Base-by-base conservation (phyloP, 2,888 invertebrate species). In the Pollenia labialis region DNA sequence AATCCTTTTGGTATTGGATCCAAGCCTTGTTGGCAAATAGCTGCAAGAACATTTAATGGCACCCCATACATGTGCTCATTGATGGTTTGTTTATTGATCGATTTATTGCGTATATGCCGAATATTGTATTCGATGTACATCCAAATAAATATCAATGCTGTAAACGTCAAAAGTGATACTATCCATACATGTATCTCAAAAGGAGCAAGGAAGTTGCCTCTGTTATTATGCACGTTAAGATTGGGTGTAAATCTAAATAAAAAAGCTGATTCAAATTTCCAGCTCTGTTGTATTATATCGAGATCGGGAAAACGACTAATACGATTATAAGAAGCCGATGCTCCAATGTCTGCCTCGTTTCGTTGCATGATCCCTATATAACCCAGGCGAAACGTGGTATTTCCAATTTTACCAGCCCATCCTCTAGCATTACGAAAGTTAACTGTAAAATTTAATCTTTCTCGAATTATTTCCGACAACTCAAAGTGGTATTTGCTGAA, bases 331-430 rank as follows among this genome's bases (percentile, higher is more conserved):
- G 89, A 89, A 14, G 92, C 92, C 3, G 93, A 90, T 4, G 92
- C 92, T 1, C 91, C 92, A 87, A 93, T 90, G 84, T 93, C 93
- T 2, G 91, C 93, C 84, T 93, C 93, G 82, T 92, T 92, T 10
- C 93, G 90, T 85, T 87, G 89, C 23, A 93, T 75, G 40, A 92
- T 90, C 1, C 93, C 93, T 18, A 93, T 75, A 10, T 92, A 85
- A 0, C 93, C 93, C 18, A 93, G 85, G 0, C 93, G 92, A 88
- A 90, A 93, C 18, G 90, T 90, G 7, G 91, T 89, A 62, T 91
- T 91, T 10, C 89, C 90, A 75, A 93, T 88, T 44, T 91, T 89
- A 11, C 93, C 93, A 18, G 92, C 91, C 93, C 93, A 93, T n/a
- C 92, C 92, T 3, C 92, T 89, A 3, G 92, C 89, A 76, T 92